Evolutionary conservation across 1,140 invertebrate genomes (phyloP), one percentile per base, ranked within the genome.

Genomic region (Papilio dardanus): DNA sequence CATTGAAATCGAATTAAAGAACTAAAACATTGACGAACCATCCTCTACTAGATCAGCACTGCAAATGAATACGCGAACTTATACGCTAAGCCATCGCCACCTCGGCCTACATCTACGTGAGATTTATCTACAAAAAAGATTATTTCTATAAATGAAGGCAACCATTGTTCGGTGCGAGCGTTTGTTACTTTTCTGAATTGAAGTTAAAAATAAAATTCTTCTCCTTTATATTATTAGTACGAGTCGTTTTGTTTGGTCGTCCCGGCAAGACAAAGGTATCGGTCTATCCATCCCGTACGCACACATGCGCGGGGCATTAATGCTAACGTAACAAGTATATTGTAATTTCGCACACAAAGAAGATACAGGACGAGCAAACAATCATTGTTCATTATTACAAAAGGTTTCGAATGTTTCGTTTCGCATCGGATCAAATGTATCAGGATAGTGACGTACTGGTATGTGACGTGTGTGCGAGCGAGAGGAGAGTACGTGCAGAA

Each of bases 321-420:
- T 86, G 83, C 79, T 86, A 88, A 87, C 85, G 88, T 92, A 92
- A 92, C 89, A 91, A 92, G 88, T 88, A 89, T 92, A 93, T 92
- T 92, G 91, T 93, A 93, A 93, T 93, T 93, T 93, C 79, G 90
- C 90, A 90, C 89, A 93, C 91, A 93, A 92, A 93, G 88, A 78
- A 88, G 88, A 91, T 88, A 91, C 84, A 90, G 90, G 83, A 89
- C 89, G 90, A 85, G 89, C 92, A 92, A 93, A 93, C 92, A 93
- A 93, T 92, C 89, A 92, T 92, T 92, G 89, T 92, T 92, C 89
- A 93, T 93, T 93, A 91, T 90, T 90, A 93, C 91, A 93, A 93
- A 92, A 91, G 92, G 85, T 92, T 90, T 92, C 83, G 87, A 89
- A 92, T 92, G 89, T 92, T 92, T 89, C 88, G 88, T 89, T 92